A percentile compares a stretch with the other conserved stretches of the same genome.
Evolutionary conservation across 2,888 invertebrate species (phyloP).

Genomic region (Muscina levida): DNA sequence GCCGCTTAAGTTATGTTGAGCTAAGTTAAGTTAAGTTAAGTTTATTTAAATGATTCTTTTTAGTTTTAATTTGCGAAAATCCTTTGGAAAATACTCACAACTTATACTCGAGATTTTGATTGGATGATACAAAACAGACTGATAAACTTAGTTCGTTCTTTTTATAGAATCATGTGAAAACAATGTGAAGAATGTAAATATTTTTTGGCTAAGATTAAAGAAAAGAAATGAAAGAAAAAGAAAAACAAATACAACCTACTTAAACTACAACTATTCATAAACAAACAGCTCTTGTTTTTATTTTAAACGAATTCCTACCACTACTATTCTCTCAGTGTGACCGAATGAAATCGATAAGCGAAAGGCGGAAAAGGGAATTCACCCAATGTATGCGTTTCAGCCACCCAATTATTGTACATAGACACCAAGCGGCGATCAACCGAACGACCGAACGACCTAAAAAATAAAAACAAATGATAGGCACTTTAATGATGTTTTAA

Average conservation of each 20-base stretch:
- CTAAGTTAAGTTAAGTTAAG: background rate
- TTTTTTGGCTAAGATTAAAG: conserved; percentile 67
- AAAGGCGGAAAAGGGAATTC: background rate
- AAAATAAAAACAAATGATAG: no score
- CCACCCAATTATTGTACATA: conserved; percentile 24
- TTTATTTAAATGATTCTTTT: background rate
- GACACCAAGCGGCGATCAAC: background rate
- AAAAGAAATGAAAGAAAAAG: background rate
- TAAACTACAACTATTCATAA: conserved; percentile 20
- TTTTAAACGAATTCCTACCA: background rate
- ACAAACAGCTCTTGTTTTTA: conserved; percentile 13
- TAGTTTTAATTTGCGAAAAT: conserved; percentile 26
- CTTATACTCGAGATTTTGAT: conserved; percentile 52
- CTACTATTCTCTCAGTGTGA: conserved; percentile 30
- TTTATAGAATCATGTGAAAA: conserved; percentile 56
- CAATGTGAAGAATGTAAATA: conserved; percentile 70
- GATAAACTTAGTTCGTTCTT: conserved; percentile 76
- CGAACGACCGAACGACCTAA: background rate
- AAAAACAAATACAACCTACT: conserved; percentile 26
- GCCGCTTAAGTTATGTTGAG: background rate
- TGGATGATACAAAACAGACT: conserved; percentile 73
- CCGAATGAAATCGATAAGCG: conserved; percentile 33
- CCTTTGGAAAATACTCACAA: conserved; percentile 46
- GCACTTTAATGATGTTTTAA: conserved; percentile 42
- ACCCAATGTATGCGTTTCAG: background rate